These are phyloP conservation scores for Bradypus variegatus DNA, from an alignment of 2,797 vertebrate species.

Conservation along the genomic window DNA sequence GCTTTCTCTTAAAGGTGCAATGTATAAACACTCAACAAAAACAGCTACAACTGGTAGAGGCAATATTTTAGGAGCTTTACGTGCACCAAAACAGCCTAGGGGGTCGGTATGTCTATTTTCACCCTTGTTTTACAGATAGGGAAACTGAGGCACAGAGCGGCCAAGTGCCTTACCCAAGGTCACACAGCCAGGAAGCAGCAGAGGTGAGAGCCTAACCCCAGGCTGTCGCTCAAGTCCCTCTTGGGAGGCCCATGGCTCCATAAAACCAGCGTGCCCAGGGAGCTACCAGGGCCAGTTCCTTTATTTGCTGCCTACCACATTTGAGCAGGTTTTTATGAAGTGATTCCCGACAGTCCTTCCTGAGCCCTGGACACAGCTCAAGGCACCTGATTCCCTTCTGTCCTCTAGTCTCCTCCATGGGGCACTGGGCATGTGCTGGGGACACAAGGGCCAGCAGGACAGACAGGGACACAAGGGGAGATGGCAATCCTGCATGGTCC, in stretches of 20 bases:
- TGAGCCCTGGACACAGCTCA: not conserved
- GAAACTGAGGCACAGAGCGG: not conserved
- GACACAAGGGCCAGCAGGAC: not conserved
- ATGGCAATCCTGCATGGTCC: not conserved
- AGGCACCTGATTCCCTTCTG: not conserved
- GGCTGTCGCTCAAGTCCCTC: not conserved
- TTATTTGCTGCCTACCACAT: not conserved
- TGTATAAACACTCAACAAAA: not conserved
- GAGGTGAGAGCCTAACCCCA: not conserved
- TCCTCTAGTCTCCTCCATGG: not conserved
- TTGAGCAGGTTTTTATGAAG: not conserved
- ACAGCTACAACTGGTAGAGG: not conserved
- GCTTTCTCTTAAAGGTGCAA: not conserved
- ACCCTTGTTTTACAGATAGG: not conserved
- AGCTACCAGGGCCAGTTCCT: accelerated
- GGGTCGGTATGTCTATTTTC: not conserved
- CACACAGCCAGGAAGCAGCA: not conserved
- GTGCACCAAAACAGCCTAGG: not conserved
- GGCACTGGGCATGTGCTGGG: not conserved
- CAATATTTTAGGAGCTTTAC: not conserved
- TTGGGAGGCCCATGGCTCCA: too few species aligned
- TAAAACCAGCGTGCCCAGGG: too few species aligned
- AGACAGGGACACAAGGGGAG: not conserved
- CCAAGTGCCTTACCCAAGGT: not conserved
- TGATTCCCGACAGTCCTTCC: not conserved